Base-by-base conservation (phyloP, 2,888 invertebrate species). In the Eupelmus urozonus region DNA sequence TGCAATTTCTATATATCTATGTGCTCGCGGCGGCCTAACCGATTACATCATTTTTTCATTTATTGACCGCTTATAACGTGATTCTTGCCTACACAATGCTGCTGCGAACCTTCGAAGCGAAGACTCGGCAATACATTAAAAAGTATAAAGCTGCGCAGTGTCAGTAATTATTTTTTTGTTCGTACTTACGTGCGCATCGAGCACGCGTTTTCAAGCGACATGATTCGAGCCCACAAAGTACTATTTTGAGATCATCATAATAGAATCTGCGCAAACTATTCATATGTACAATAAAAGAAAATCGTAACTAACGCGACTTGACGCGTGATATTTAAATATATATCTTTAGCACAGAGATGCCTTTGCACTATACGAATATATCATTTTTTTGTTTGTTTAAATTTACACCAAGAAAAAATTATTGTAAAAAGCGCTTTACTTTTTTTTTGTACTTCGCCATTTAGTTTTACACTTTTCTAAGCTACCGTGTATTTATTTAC, bases 211-310 rank as follows among this genome's bases (percentile, higher is more conserved):
- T 13, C 16, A 16, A 45, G 13, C 9, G 45, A 7, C 2, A 13
- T 45, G 9, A 45, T 45, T 59, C 25, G 27, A 69, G 59, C 45
- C 63, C 59, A 29, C 57, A 40, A 79, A 75, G 66, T 66, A 72
- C 62, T 20, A 62, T 62, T 71, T 62, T 71, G 79, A 79, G 79
- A 79, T 79, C 79, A 75, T 75, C 25, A 45, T 63, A 59, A 59
- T 42, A 13, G 23, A 70, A 59, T 63, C 23, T 57, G 45, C 67
- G 59, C 27, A 55, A 72, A 72, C 55, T 55, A 49, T 55, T 62
- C 18, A 65, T 23, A 25, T 18, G 20, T 55, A 65, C 11, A 59
- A 70, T 20, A n/a, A 67, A 55, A 73, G 9, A 53, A 49, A 45
- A 59, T 74, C 20, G 25, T 42, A 7, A 29, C 66, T 45, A 72